These are phyloP conservation scores for Drosophila arizonae DNA, from an alignment of 1,140 invertebrate species.

Conservation along the genomic window DNA sequence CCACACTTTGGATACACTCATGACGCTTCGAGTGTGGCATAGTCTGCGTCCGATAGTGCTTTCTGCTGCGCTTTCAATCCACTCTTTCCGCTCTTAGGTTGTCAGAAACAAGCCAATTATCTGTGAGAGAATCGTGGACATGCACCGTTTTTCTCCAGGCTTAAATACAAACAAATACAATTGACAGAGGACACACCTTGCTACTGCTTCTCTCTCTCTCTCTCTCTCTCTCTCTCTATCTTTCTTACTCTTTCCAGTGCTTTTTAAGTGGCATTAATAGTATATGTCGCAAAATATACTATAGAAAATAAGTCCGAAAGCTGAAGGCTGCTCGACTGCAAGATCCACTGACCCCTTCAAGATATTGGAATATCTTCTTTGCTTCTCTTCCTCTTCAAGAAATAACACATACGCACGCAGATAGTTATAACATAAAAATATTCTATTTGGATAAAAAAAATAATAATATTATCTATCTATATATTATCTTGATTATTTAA, in stretches of 20 bases:
- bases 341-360: no score
- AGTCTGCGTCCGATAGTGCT: neutral
- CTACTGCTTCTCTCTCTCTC: neutral
- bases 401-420: no score
- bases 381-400: no score
- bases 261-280: conserved; percentile 67
- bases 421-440: no score
- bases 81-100: conserved; percentile 1
- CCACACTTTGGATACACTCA: neutral
- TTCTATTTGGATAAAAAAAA: no score
- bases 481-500: no score
- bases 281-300: conserved; percentile 9
- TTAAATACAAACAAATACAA: conserved; percentile 15
- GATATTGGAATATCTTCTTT: no score
- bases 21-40: conserved; percentile 9
- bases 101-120: conserved; percentile 71
- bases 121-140: conserved; percentile 49
- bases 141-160: neutral
- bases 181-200: conserved; percentile 9
- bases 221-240: neutral
- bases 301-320: neutral
- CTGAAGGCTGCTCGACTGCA: no score
- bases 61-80: neutral
- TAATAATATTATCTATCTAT: no score
- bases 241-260: neutral